A percentile compares a stretch with the other conserved stretches of the same genome.
These are phyloP conservation scores for Falco rusticolus DNA, from an alignment of 2,797 vertebrate species.

Conservation along the genomic window DNA sequence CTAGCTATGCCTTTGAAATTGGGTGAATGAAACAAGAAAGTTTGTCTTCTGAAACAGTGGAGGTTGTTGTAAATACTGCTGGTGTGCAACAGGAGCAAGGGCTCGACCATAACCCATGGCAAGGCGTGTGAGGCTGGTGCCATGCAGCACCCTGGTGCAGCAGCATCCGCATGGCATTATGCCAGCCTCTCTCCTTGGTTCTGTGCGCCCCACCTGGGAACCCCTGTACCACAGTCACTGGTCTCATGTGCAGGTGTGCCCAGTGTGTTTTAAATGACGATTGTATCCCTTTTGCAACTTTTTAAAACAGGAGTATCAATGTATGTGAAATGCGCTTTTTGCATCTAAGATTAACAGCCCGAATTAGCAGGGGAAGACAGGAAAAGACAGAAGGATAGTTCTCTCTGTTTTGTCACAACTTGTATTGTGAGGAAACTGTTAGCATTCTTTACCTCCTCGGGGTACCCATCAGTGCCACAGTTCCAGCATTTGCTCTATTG, in stretches of 20 bases:
- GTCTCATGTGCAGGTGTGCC: fast-evolving
- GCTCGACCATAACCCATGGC: background rate
- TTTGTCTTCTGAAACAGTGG: background rate
- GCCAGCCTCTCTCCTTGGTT: background rate
- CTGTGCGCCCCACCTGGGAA: fast-evolving
- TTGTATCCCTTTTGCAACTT: background rate
- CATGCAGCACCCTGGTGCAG: fast-evolving
- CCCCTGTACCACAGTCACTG: fast-evolving
- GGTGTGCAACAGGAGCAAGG: fast-evolving
- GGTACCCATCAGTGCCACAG: background rate
- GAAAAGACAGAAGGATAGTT: background rate
- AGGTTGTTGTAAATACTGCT: background rate
- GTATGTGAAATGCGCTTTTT: background rate
- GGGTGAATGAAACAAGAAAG: background rate
- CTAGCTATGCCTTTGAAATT: background rate
- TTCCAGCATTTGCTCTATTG: background rate
- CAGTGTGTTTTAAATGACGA: fast-evolving
- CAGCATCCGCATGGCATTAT: fast-evolving
- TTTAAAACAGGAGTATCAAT: background rate
- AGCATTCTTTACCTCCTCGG: fast-evolving
- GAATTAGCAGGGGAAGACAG: background rate
- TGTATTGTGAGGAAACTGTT: background rate
- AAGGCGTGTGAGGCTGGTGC: fast-evolving
- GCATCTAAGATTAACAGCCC: background rate
- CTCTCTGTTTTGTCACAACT: background rate